phyloP scores from a whole-genome alignment of 2,888 invertebrate genomes.

The Ommatoiulus sabulosus region DNA sequence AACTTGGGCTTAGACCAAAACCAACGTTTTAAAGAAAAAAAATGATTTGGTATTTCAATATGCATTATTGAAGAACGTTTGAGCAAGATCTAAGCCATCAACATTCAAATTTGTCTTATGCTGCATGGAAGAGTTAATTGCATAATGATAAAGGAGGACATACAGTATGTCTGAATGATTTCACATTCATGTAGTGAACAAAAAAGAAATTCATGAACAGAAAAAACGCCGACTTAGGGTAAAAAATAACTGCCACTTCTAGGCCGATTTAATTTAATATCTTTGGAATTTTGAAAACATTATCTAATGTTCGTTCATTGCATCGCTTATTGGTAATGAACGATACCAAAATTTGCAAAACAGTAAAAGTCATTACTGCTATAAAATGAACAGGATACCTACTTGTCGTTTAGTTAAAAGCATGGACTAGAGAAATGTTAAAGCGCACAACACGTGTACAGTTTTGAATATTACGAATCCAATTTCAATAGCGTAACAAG shows the following conservation, averaged over 20 bases:
- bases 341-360: not conserved
- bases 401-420: not conserved
- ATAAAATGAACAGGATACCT: not conserved
- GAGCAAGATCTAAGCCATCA: conserved; percentile 30
- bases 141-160: not conserved
- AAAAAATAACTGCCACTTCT: not conserved
- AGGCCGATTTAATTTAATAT: not conserved
- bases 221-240: no score
- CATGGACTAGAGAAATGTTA: conserved; percentile 19
- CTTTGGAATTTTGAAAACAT: not conserved
- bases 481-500: not conserved
- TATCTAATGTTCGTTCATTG: not conserved
- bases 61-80: not conserved
- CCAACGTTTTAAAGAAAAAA: not conserved
- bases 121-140: conserved; percentile 30
- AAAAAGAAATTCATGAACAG: no score
- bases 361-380: not conserved
- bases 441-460: not conserved
- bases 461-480: not conserved
- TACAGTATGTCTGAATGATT: not conserved
- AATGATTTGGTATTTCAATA: not conserved
- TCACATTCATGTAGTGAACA: no score
- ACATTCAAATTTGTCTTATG: not conserved
- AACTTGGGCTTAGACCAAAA: not conserved
- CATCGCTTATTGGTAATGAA: not conserved